Percentiles rank a stretch among this genome's conserved stretches.
phyloP scores from a whole-genome alignment of 2,113 vertebrate genomes.

The Toxostoma redivivum region DNA sequence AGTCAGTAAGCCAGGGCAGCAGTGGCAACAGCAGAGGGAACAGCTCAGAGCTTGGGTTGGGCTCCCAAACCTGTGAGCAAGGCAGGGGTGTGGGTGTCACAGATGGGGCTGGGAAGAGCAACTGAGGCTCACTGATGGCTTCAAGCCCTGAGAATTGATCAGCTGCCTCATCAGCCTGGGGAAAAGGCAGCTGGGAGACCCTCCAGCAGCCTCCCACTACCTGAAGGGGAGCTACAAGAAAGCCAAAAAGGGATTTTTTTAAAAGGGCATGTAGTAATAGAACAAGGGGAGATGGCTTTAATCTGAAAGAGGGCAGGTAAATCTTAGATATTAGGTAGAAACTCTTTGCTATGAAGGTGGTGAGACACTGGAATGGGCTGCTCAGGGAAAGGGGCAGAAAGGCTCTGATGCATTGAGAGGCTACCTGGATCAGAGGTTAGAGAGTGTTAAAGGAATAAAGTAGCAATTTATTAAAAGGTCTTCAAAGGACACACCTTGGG shows the following conservation, averaged over 20 bases:
- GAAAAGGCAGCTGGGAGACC: not conserved
- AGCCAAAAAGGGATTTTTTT: not conserved
- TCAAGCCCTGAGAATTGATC: not conserved
- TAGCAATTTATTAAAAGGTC: not conserved
- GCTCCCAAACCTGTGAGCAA: not conserved
- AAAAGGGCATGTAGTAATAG: rapidly evolving
- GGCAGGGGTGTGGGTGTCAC: rapidly evolving
- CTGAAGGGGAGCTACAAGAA: not conserved
- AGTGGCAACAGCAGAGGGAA: rapidly evolving
- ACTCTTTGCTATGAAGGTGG: not conserved
- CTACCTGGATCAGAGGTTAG: not conserved
- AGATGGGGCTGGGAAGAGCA: not conserved
- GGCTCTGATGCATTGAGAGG: not conserved
- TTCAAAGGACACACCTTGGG: not conserved
- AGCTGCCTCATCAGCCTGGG: not conserved
- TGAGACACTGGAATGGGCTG: not conserved
- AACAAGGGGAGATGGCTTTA: not conserved
- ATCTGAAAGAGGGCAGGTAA: not conserved
- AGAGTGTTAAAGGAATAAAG: not conserved
- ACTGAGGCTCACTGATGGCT: not conserved
- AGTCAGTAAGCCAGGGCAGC: not conserved
- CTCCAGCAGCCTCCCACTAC: not conserved
- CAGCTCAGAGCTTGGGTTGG: rapidly evolving
- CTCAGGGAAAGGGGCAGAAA: not conserved
- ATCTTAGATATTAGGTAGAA: not conserved